Conservation (phyloP, 2,797 vertebrate species). For the Silurus lanzhouensis region DNA sequence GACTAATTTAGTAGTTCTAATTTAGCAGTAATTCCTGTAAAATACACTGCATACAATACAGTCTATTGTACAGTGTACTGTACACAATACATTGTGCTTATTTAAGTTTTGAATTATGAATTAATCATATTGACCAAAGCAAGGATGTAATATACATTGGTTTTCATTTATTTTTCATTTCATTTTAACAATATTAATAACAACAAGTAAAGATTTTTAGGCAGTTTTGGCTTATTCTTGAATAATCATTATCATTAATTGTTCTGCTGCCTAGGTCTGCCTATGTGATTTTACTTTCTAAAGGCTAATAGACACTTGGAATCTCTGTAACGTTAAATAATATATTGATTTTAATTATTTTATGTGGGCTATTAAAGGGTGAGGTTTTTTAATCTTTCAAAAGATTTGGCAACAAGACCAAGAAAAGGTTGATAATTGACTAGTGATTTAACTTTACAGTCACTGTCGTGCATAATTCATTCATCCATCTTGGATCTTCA, state of each 20-base stretch:
- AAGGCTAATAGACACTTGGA: not conserved
- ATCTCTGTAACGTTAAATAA: not conserved
- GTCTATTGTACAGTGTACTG: no score
- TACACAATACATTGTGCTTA: not conserved
- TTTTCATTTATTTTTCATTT: not conserved
- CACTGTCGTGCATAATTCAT: not conserved
- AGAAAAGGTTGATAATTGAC: not conserved
- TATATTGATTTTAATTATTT: not conserved
- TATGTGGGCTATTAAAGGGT: not conserved
- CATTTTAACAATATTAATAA: not conserved
- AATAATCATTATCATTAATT: not conserved
- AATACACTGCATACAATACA: not conserved
- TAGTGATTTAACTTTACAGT: not conserved
- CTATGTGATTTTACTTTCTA: not conserved
- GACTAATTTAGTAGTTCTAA: no score
- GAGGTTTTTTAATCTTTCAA: not conserved
- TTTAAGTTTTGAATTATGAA: not conserved
- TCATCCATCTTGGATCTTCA: not conserved
- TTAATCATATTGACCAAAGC: not conserved
- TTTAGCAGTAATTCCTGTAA: not conserved
- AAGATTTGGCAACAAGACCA: not conserved
- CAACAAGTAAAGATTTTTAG: not conserved
- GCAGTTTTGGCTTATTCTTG: not conserved
- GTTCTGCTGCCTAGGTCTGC: not conserved
- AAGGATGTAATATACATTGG: not conserved